Conservation (phyloP, 2,113 vertebrate species). For the Barbus barbus region DNA sequence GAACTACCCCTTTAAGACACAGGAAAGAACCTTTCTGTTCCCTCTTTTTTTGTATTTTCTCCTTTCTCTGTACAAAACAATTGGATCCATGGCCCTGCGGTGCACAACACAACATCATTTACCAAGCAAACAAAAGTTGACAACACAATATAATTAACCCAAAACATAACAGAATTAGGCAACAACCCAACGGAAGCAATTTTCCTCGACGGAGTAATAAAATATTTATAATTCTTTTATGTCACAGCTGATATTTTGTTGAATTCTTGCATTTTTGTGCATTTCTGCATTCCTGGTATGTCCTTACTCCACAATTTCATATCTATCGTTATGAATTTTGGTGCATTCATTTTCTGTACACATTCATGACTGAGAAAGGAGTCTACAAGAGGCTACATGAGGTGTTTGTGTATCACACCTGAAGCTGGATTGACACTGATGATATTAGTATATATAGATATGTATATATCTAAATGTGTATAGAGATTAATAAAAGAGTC, state of each 20-base stretch:
- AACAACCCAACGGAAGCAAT: background rate
- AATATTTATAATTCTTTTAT: background rate
- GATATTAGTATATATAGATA: too few species aligned
- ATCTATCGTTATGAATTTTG: background rate
- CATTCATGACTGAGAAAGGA: slow-evolving; percentile 13
- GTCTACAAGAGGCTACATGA: background rate
- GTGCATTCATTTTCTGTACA: background rate
- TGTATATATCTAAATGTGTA: too few species aligned
- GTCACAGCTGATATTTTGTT: background rate
- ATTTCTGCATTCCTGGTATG: background rate
- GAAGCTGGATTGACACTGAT: slow-evolving; percentile 13
- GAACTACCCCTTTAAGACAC: background rate
- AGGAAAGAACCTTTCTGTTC: slow-evolving; percentile 1
- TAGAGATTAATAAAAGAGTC: background rate
- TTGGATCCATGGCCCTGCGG: background rate
- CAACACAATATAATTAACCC: slow-evolving; percentile 16
- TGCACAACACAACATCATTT: background rate
- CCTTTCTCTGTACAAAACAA: slow-evolving; percentile 13
- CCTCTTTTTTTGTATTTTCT: background rate
- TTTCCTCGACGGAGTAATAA: background rate
- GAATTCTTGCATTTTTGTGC: background rate
- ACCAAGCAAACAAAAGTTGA: slow-evolving; percentile 12
- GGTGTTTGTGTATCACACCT: background rate
- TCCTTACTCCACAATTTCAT: background rate
- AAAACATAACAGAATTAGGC: slow-evolving; percentile 20